phyloP scores from a whole-genome alignment of 1,140 invertebrate species.

The Sesamia nonagrioides region DNA sequence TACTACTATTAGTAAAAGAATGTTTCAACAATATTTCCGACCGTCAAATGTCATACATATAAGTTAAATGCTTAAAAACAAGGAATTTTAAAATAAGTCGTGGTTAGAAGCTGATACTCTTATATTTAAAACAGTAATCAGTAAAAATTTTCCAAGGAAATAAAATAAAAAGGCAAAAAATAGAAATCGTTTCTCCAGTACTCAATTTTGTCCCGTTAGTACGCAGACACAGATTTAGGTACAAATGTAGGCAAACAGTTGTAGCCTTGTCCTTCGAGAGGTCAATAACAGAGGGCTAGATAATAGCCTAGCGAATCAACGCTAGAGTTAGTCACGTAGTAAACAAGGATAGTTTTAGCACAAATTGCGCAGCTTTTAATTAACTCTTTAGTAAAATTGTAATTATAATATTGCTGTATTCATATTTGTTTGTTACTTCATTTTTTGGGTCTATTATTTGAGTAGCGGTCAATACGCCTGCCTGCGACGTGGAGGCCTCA shows the following conservation, averaged over 20 bases:
- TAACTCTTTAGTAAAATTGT: too few species aligned
- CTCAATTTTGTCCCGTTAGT: not conserved
- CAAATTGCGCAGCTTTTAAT: not conserved
- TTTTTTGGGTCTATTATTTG: not conserved
- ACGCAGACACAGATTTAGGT: not conserved
- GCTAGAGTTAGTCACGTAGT: constrained; percentile 3
- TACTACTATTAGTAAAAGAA: too few species aligned
- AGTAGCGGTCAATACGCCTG: too few species aligned
- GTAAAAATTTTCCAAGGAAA: too few species aligned
- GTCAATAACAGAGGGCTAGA: constrained; percentile 38
- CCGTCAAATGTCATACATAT: too few species aligned
- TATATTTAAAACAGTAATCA: too few species aligned
- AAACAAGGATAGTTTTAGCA: constrained; percentile 22
- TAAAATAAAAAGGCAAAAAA: not conserved
- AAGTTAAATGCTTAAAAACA: too few species aligned
- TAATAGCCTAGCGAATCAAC: not conserved
- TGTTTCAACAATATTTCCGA: too few species aligned
- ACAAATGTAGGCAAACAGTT: constrained; percentile 1
- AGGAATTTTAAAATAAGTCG: too few species aligned
- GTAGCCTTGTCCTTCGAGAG: constrained; percentile 25
- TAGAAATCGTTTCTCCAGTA: not conserved
- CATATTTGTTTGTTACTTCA: not conserved
- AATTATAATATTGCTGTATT: not conserved
- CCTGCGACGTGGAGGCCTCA: too few species aligned
- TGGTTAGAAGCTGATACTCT: too few species aligned